These are phyloP conservation scores for Amorpha juglandis DNA, from an alignment of 2,888 invertebrate genomes.

Conservation along the genomic window DNA sequence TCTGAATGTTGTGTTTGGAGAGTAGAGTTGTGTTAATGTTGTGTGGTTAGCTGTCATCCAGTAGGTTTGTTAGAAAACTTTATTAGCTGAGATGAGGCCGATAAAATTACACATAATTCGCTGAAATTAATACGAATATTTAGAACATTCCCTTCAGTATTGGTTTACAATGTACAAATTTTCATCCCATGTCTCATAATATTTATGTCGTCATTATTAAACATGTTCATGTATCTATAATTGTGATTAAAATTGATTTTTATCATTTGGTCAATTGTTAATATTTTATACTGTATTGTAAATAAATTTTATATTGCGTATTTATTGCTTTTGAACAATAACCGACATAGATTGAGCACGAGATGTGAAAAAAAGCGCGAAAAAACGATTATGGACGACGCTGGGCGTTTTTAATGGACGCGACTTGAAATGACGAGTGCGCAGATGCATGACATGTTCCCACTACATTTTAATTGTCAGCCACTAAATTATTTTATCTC, in stretches of 20 bases:
- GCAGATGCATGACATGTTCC: constrained; percentile 8
- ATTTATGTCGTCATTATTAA: constrained; percentile 29
- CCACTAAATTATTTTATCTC: constrained; percentile 23
- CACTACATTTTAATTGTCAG: constrained; percentile 17
- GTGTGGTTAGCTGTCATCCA: constrained; percentile 62
- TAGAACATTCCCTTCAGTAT: constrained; percentile 74
- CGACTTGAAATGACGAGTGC: constrained; percentile 9
- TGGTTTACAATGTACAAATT: constrained; percentile 57
- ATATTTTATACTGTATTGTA: background rate
- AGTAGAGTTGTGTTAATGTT: constrained; percentile 40
- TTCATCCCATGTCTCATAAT: constrained; percentile 35
- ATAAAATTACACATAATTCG: constrained; percentile 39
- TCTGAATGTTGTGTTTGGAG: constrained; percentile 12
- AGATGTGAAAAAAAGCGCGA: background rate
- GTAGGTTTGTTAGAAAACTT: constrained; percentile 78
- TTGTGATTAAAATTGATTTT: background rate
- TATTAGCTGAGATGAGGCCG: constrained; percentile 74
- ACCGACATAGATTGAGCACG: background rate
- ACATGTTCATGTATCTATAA: background rate
- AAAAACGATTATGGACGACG: background rate
- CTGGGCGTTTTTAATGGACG: constrained; percentile 2
- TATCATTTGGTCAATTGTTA: too few species aligned
- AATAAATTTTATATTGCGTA: background rate
- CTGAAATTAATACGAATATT: constrained; percentile 44
- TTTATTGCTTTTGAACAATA: constrained; percentile 1